Base-by-base conservation (phyloP, 2,797 vertebrate genomes). In the Alcedo quadribrachys region DNA sequence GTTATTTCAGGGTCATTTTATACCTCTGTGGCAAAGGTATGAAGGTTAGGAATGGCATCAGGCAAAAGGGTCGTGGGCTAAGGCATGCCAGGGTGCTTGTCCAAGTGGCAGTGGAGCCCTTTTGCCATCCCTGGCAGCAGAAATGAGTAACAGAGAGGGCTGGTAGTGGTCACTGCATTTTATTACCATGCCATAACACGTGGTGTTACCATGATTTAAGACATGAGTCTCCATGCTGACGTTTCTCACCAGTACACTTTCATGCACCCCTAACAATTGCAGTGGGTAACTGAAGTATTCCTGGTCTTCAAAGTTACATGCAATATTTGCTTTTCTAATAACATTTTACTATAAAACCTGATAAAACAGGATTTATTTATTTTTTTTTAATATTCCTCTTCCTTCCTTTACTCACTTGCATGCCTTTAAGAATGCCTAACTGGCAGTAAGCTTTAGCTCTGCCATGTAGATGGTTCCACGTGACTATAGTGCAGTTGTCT, bases 161-260 rank as follows among this genome's bases (percentile, higher is more conserved):
- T 83, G 69, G 58, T 93, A 20, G 40, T 58, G 82, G 35, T 58
- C 83, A 21, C 43, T 85, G 82, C 55, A 25, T 73, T 93, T 95
- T 85, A 92, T 91, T 71, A 54, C 54, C 18, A 1, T 57, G 85
- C 84, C 67, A 21, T 81, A 84, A 73, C 46, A 50, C 46, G 58
- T 85, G 68, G 28, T 85, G 92, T 91, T 75, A 61, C 58, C 22
- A 2, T 61, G 89, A 81, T 60, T 18, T 84, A 85, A 89, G 53
- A 85, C 51, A n/a, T 3, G 57, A 83, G 78, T 81, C 69, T 87
- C 76, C 24, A 1, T 15, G 77, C 85, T 78, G 46, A 43, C 51
- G 43, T 81, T 81, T 89, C 66, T 74, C 77, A 84, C n/a, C 51
- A 6, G 22, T 48, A 12, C 0, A 0, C 61, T 78, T 85, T 83